Conservation (phyloP, 2,888 invertebrate genomes). For the Calameuta filiformis region DNA sequence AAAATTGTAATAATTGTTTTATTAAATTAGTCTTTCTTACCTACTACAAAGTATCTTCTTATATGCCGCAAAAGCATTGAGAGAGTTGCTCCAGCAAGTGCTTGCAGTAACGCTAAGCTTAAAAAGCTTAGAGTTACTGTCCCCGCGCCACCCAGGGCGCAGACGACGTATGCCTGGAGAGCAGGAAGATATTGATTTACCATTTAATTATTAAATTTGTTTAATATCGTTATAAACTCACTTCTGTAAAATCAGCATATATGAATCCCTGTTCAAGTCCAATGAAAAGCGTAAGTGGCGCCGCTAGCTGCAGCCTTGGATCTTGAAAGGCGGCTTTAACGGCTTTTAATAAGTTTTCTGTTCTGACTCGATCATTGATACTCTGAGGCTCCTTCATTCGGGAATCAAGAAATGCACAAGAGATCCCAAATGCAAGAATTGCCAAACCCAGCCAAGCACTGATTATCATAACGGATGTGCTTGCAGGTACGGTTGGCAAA, state of each 20-base stretch:
- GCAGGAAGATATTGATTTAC: constrained; percentile 11
- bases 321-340: constrained; percentile 71
- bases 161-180: constrained; percentile 83
- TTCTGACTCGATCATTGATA: constrained; percentile 41
- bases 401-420: constrained; percentile 58
- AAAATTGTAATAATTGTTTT: neutral
- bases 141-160: constrained; percentile 80
- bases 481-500: constrained; percentile 42
- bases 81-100: constrained; percentile 81
- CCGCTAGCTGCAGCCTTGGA: constrained; percentile 75
- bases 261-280: constrained; percentile 88
- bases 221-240: constrained; percentile 49
- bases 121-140: constrained; percentile 77
- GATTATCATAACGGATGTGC: constrained; percentile 51
- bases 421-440: constrained; percentile 56
- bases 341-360: constrained; percentile 60
- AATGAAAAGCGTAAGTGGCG: constrained; percentile 83
- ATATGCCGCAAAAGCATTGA: constrained; percentile 84
- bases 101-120: constrained; percentile 80
- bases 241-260: constrained; percentile 84
- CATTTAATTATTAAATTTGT: neutral
- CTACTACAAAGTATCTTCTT: constrained; percentile 78
- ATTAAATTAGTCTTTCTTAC: constrained; percentile 60
- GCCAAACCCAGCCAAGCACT: constrained; percentile 57
- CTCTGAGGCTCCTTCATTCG: constrained; percentile 55